Evolutionary conservation across 2,888 invertebrate genomes (phyloP), one percentile per base, ranked within the genome.

Genomic region (Frankliniella fusca): DNA sequence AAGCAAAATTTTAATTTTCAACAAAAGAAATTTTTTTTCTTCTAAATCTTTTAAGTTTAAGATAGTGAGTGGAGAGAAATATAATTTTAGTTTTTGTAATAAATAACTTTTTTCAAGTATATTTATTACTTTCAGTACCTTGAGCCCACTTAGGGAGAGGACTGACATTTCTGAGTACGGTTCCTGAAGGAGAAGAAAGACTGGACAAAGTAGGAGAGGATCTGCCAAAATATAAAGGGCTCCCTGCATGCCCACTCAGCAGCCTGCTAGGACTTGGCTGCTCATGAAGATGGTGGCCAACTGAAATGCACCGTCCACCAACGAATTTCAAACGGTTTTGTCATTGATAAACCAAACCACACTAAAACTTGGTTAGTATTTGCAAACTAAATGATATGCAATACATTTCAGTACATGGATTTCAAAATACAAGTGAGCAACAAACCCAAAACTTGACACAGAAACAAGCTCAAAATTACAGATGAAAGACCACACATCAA

Each of bases 61-160:
- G 38, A 38, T 3, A 38, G 38, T 38, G 38, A 38, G 5, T 3
- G 5, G 38, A 38, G 2, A 5, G 5, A 3, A 38, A 38, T 38
- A 38, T 38, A 38, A 38, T 38, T 38, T 38, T 3, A 38, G 38
- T 38, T 38, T 38, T 38, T 38, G 38, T 5, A 38, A 5, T 38
- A 38, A 2, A 38, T 38, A 38, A 3, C 5, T 38, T 38, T 38
- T 38, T 38, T 2, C 38, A 3, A 38, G 38, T 38, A 38, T 38
- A 38, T 38, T 38, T 38, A 38, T 38, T 38, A 38, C 38, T 38
- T 38, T 38, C 70, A 86, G 86, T 91, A 91, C 91, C 91, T 90
- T 90, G 88, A 83, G 90, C 90, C 91, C 90, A 91, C 86, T 90
- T 90, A 82, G 92, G 91, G 85, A 91, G 88, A 81, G 91, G 91